Evolutionary conservation across 2,888 invertebrate genomes (phyloP).

Genomic region (Drosophila demipolita): DNA sequence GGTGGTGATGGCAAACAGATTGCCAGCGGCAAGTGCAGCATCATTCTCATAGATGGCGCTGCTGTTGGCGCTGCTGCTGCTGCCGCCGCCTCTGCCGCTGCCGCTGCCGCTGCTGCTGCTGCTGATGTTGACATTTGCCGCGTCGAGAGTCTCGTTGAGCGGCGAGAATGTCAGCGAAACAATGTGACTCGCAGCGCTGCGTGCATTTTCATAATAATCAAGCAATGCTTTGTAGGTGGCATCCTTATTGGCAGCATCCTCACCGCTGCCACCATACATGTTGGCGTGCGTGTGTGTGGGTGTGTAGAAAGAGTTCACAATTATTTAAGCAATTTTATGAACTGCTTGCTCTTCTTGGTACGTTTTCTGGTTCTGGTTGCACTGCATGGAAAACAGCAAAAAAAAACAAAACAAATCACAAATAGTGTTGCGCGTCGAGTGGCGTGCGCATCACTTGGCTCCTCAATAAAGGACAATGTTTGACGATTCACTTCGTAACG

Average conservation of each 20-base stretch:
- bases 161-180: slow-evolving; percentile 58
- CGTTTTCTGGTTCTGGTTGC: not conserved
- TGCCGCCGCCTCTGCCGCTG: slow-evolving; percentile 8
- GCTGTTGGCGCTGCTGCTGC: slow-evolving; percentile 5
- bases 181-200: slow-evolving; percentile 62
- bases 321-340: not conserved
- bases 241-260: slow-evolving; percentile 29
- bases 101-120: slow-evolving; percentile 7
- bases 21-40: slow-evolving; percentile 13
- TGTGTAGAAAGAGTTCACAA: not conserved
- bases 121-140: slow-evolving; percentile 22
- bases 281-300: not conserved
- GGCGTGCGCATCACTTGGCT: slow-evolving; percentile 28
- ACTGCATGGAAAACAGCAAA: not conserved
- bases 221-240: slow-evolving; percentile 50
- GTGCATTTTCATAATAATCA: slow-evolving; percentile 61
- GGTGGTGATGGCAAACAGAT: slow-evolving; percentile 15
- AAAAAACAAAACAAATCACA: slow-evolving; percentile 3
- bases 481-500: slow-evolving; percentile 1
- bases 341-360: not conserved
- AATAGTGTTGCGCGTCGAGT: slow-evolving; percentile 3
- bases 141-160: slow-evolving; percentile 43
- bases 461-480: not conserved
- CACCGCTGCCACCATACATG: slow-evolving; percentile 33
- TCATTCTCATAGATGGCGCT: slow-evolving; percentile 23